These are phyloP conservation scores for Pheosia gnoma DNA, from an alignment of 2,888 invertebrate genomes.

Conservation along the genomic window DNA sequence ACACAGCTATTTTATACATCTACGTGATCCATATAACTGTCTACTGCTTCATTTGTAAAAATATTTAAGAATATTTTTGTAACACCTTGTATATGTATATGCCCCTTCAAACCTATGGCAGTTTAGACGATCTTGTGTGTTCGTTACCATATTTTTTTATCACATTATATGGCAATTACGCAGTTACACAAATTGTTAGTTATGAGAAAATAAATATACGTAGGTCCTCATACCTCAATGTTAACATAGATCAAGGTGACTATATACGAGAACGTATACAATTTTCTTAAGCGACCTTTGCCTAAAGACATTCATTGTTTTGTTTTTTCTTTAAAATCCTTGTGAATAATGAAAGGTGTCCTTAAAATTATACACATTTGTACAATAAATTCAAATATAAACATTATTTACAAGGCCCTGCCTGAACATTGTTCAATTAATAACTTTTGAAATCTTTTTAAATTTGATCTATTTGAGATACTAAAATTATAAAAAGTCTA, in stretches of 20 bases:
- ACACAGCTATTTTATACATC: too few species aligned
- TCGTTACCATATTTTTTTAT: too few species aligned
- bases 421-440: neutral
- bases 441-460: too few species aligned
- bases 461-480: too few species aligned
- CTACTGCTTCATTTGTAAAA: too few species aligned
- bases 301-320: constrained; percentile 69
- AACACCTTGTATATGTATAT: too few species aligned
- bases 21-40: too few species aligned
- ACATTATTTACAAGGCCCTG: constrained; percentile 32
- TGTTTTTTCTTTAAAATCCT: constrained; percentile 67
- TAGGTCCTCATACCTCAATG: constrained; percentile 24
- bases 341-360: constrained; percentile 74
- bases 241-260: constrained; percentile 67
- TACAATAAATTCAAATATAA: constrained; percentile 60
- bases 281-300: constrained; percentile 67
- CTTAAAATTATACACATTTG: constrained; percentile 69
- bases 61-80: too few species aligned
- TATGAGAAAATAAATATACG: constrained; percentile 20
- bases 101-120: too few species aligned
- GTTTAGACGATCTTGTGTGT: too few species aligned
- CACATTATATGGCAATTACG: neutral
- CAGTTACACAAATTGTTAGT: constrained; percentile 24
- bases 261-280: constrained; percentile 59
- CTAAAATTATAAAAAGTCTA: too few species aligned